These are phyloP conservation scores for Lycocerus yunnanus DNA, from an alignment of 2,888 invertebrate genomes.

Conservation along the genomic window DNA sequence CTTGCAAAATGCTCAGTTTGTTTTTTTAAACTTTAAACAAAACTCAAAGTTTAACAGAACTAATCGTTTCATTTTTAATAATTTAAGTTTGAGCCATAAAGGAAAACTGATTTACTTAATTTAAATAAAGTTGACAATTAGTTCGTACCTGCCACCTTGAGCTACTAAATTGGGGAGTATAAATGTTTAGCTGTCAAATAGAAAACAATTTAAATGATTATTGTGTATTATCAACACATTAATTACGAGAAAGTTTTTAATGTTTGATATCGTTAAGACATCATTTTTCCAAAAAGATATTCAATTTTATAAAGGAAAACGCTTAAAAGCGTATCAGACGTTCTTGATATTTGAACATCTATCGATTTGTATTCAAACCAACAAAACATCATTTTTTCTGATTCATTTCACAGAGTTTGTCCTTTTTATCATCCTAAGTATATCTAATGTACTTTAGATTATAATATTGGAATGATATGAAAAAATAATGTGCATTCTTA, in stretches of 20 bases:
- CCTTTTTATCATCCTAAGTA: slow-evolving; percentile 21
- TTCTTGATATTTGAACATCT: slow-evolving; percentile 6
- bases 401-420: slow-evolving; percentile 31
- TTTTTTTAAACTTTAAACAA: background rate
- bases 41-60: background rate
- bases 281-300: background rate
- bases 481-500: no score
- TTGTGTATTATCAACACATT: background rate
- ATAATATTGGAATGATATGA: no score
- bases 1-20: slow-evolving; percentile 7
- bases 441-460: slow-evolving; percentile 30
- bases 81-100: background rate
- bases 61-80: background rate
- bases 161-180: background rate
- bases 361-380: slow-evolving; percentile 28
- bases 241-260: background rate
- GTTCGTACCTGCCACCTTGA: background rate
- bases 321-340: background rate
- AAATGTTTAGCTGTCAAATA: background rate
- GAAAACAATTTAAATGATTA: background rate
- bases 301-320: background rate
- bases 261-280: background rate
- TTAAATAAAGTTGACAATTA: background rate
- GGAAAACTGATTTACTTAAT: background rate
- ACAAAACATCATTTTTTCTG: slow-evolving; percentile 27